Conservation (phyloP, 2,888 invertebrate genomes). For the Laothoe populi region DNA sequence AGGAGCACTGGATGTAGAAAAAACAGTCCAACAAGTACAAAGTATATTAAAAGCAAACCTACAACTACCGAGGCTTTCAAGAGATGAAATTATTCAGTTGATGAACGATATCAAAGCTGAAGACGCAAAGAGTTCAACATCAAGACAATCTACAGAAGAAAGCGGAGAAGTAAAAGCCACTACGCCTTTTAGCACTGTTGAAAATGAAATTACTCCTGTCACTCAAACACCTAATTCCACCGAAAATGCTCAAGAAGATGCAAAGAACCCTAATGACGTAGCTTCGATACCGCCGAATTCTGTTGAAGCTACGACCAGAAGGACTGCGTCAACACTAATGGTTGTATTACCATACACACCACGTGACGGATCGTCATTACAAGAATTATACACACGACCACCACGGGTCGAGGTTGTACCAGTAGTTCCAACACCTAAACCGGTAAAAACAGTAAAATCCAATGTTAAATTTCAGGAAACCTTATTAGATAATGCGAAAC, state of each 20-base stretch:
- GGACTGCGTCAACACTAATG: conserved; percentile 79
- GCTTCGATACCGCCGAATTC: conserved; percentile 42
- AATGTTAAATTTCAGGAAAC: conserved; percentile 52
- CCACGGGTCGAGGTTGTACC: conserved; percentile 86
- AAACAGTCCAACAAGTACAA: conserved; percentile 88
- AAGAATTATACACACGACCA: conserved; percentile 87
- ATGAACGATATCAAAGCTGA: conserved; percentile 87
- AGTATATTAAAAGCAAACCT: conserved; percentile 85
- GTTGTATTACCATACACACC: conserved; percentile 88
- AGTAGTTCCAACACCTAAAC: conserved; percentile 60
- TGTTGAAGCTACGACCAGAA: conserved; percentile 62
- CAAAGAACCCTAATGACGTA: conserved; percentile 36
- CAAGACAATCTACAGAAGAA: conserved; percentile 51
- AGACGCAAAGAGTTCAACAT: conserved; percentile 69
- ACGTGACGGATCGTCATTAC: conserved; percentile 82
- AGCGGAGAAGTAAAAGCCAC: conserved; percentile 45
- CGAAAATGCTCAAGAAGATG: conserved; percentile 42
- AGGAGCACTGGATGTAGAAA: conserved; percentile 80
- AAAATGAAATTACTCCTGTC: conserved; percentile 57
- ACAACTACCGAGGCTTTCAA: conserved; percentile 86
- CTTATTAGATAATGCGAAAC: conserved; percentile 50
- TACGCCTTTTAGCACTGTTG: conserved; percentile 50
- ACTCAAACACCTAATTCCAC: conserved; percentile 40
- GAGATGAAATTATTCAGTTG: conserved; percentile 87
- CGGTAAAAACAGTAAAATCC: conserved; percentile 45